These are phyloP conservation scores for Pheosia tremula DNA, from an alignment of 2,888 invertebrate species.

Conservation along the genomic window DNA sequence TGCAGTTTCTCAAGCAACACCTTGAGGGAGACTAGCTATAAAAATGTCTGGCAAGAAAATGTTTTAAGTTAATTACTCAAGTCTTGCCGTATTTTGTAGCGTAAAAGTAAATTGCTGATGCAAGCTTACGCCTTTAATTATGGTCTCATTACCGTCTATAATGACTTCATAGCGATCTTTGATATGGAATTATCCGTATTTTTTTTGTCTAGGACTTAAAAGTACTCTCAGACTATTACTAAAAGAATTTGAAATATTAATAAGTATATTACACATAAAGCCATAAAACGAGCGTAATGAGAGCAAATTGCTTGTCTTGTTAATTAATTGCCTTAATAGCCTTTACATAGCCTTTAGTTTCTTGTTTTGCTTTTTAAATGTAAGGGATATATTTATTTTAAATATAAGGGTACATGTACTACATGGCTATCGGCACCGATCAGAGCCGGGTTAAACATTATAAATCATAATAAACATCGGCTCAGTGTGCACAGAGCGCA, in stretches of 20 bases:
- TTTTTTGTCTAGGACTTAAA: too few species aligned
- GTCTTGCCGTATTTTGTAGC: conserved; percentile 16
- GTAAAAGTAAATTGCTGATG: conserved; percentile 19
- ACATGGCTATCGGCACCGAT: conserved; percentile 38
- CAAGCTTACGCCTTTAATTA: conserved; percentile 20
- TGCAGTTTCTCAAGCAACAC: conserved; percentile 40
- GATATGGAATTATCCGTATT: too few species aligned
- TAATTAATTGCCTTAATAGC: too few species aligned
- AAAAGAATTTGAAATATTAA: too few species aligned
- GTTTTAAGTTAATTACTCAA: conserved; percentile 44
- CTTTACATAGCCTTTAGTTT: too few species aligned
- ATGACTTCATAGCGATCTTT: conserved; percentile 10
- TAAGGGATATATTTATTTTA: too few species aligned
- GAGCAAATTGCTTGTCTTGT: too few species aligned
- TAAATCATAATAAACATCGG: conserved; percentile 72
- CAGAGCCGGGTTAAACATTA: conserved; percentile 53
- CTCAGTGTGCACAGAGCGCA: conserved; percentile 47
- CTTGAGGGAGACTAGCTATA: conserved; percentile 30
- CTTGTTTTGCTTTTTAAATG: too few species aligned
- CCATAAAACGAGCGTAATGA: too few species aligned
- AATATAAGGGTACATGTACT: too few species aligned
- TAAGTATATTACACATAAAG: too few species aligned
- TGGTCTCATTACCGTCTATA: conserved; percentile 21
- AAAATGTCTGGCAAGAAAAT: conserved; percentile 36
- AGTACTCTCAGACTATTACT: too few species aligned